phyloP scores from a whole-genome alignment of 2,888 invertebrate genomes.

The Ernsta delagoae region DNA sequence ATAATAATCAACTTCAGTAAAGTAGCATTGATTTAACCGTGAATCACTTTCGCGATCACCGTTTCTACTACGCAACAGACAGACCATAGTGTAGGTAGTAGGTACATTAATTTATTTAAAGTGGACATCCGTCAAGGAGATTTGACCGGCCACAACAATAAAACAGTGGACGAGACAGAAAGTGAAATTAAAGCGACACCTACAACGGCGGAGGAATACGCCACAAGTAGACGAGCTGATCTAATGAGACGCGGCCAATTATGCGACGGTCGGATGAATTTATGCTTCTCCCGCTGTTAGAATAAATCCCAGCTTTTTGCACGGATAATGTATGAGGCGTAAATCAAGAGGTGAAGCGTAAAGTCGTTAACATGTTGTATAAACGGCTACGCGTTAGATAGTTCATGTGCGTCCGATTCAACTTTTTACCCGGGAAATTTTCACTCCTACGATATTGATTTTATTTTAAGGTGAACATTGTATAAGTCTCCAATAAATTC shows the following conservation, averaged over 20 bases:
- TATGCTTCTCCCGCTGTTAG: slow-evolving; percentile 25
- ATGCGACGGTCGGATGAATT: slow-evolving; percentile 45
- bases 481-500: background rate
- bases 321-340: slow-evolving; percentile 31
- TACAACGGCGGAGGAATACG: slow-evolving; percentile 45
- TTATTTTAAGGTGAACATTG: background rate
- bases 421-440: slow-evolving; percentile 6
- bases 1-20: too few relatives aligned
- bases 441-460: slow-evolving; percentile 11
- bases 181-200: slow-evolving; percentile 42
- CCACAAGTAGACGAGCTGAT: slow-evolving; percentile 50
- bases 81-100: too few relatives aligned
- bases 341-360: slow-evolving; percentile 36
- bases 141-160: slow-evolving; percentile 41
- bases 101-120: slow-evolving; percentile 34
- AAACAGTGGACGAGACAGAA: slow-evolving; percentile 41
- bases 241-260: slow-evolving; percentile 60
- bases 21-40: too few relatives aligned
- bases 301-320: slow-evolving; percentile 36
- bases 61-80: too few relatives aligned
- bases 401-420: background rate
- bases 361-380: slow-evolving; percentile 25
- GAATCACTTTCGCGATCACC: too few relatives aligned
- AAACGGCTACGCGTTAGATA: slow-evolving; percentile 16
- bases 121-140: slow-evolving; percentile 41